These are phyloP conservation scores for Cercocebus atys DNA, from an alignment of 2,113 vertebrate genomes.

Conservation along the genomic window DNA sequence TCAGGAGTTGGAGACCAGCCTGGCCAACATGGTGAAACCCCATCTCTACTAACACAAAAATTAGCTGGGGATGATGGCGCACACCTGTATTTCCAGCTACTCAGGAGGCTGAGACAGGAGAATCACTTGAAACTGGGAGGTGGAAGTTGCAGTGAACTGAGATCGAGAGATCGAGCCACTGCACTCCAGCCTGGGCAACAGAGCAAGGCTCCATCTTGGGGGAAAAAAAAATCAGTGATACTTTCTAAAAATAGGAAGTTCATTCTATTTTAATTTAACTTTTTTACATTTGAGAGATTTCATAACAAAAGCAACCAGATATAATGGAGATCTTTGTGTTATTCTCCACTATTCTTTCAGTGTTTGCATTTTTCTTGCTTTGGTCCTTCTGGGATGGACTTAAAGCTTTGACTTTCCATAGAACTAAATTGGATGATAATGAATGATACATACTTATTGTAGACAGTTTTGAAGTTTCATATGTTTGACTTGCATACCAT, in stretches of 20 bases:
- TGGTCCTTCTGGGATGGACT: not conserved
- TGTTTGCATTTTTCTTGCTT: not conserved
- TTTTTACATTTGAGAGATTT: not conserved
- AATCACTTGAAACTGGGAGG: too few relatives aligned
- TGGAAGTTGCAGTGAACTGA: too few relatives aligned
- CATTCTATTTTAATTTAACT: not conserved
- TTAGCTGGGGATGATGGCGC: too few relatives aligned
- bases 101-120: too few relatives aligned
- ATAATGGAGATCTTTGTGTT: not conserved
- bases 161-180: too few relatives aligned
- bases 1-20: too few relatives aligned
- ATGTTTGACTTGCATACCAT: not conserved
- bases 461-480: not conserved
- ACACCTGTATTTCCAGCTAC: too few relatives aligned
- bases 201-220: too few relatives aligned
- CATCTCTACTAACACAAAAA: too few relatives aligned
- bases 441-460: not conserved
- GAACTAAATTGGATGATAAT: not conserved
- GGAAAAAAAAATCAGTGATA: not conserved
- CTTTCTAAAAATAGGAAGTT: not conserved
- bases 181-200: too few relatives aligned
- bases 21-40: too few relatives aligned
- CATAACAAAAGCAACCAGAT: not conserved
- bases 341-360: not conserved
- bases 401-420: not conserved